Evolutionary conservation across 1,140 invertebrate genomes (phyloP), one percentile per base, ranked within the genome.

Genomic region (Drosophila tsacasi): DNA sequence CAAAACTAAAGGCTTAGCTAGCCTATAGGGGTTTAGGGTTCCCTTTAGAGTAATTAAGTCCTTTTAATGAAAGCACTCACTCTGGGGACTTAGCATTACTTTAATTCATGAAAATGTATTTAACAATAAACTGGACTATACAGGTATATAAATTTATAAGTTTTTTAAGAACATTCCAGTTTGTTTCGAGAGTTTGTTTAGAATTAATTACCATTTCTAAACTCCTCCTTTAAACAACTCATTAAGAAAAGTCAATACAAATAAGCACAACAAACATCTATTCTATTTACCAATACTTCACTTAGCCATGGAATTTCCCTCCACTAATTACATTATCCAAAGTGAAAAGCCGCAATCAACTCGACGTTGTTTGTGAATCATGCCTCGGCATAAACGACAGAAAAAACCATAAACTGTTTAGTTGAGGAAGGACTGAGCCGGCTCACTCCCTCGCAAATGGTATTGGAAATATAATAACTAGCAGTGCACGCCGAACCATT

Each of bases 381-480:
- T 77, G 69, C 40, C 59, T n/a, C 46, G 47, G 64, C 83, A 86
- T 85, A 86, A 86, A 79, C 66, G 65, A 76, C 15, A 4, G 35
- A 39, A 39, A 75, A 17, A 72, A 63, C 32, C 76, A 79, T 79
- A 79, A 79, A 81, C 76, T 57, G 67, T 60, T 77, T 64, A 71
- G 46, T 72, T 54, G 59, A 52, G 65, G 62, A 81, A 69, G 62
- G 52, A 54, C 58, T 57, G 40, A 75, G 60, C 61, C 37, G 17
- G 67, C 15, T 76, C 32, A 5, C 52, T 59, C 40, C 46, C 40
- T 52, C 17, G 23, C 59, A 37, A 59, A 44, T 59, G 19, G 54
- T 55, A 76, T 52, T 66, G 72, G 55, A 57, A 67, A 76, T 52
- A 73, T 61, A 73, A 52, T 52, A 73, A 52, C 54, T 50, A 50